Percentiles rank a stretch among this genome's conserved stretches.
These are phyloP conservation scores for Acheta domesticus DNA, from an alignment of 2,888 invertebrate species.

Conservation along the genomic window DNA sequence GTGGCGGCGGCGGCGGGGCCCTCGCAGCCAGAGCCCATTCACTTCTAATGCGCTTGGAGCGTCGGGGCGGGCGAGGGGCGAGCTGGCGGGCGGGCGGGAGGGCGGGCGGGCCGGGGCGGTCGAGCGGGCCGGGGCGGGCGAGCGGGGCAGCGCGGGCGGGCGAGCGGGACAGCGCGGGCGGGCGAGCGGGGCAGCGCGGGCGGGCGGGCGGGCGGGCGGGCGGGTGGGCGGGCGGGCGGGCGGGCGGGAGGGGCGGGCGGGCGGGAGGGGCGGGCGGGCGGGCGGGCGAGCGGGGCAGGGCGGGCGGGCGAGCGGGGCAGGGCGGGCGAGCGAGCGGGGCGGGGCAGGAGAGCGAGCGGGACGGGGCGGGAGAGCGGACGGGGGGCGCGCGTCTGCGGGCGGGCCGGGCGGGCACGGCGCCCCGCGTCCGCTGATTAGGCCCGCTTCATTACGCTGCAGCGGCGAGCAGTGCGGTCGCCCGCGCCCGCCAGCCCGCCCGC, in stretches of 20 bases:
- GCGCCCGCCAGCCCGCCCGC: neutral
- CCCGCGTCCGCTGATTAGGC: slow-evolving; percentile 6
- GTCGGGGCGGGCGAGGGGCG: neutral
- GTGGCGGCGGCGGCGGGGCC: too few relatives aligned
- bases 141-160: neutral
- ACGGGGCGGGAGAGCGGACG: neutral
- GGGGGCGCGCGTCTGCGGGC: neutral
- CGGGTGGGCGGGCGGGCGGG: neutral
- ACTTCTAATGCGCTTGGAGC: neutral
- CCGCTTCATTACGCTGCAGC: slow-evolving; percentile 7
- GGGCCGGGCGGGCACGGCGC: neutral
- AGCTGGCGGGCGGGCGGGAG: too few relatives aligned
- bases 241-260: neutral
- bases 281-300: neutral
- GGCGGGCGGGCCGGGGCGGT: neutral
- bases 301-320: neutral
- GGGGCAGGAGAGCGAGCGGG: too few relatives aligned
- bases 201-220: neutral
- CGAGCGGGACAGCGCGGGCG: too few relatives aligned
- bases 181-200: too few relatives aligned
- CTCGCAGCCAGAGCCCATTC: neutral
- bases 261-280: too few relatives aligned
- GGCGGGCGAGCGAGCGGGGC: neutral
- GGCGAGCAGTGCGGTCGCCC: slow-evolving; percentile 3
- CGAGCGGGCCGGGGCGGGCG: neutral